Evolutionary conservation across 1,140 invertebrate genomes (phyloP), one percentile per base, ranked within the genome.

Genomic region (Bombus affinis): DNA sequence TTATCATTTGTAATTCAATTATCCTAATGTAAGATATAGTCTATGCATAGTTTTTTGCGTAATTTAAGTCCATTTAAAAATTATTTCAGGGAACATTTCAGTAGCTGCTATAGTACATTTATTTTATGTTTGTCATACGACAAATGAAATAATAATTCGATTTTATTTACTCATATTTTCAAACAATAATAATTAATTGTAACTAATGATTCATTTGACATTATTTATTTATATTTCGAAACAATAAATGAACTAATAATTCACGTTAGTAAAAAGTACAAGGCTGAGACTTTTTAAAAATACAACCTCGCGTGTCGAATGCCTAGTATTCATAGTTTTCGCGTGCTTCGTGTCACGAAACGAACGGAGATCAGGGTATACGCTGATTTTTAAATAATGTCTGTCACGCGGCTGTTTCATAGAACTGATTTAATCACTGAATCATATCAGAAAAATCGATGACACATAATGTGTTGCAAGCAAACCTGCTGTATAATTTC

Each of bases 301-400:
- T 88, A 81, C 68, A 88, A 82, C 28, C 78, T 90, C 73, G 89
- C 86, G 86, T 91, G 89, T 75, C 74, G 15, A 22, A 5, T 77
- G 32, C 18, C 59, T 35, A 39, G 18, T 76, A 78, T 62, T 65
- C 44, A n/a, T 88, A 53, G 53, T 13, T 42, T 18, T 35, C 47
- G 18, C 18, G 18, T 53, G 47, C 18, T 22, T 53, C 18, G 39
- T 12, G 57, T 72, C 74, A 72, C 66, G 65, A 28, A 53, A 73
- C 70, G 44, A 59, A 82, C 66, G 62, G 66, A 88, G 77, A 12
- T 59, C 53, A 18, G 42, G 80, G 70, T 62, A 39, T 71, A 76
- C 73, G 66, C 57, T 79, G 72, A 89, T 89, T 86, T 89, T 89
- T 89, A 89, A 89, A 83, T 89, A 89, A 89, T 80, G 62, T 65